Percentiles rank a stretch among this genome's conserved stretches.
These are phyloP conservation scores for Phenacoccus solenopsis DNA, from an alignment of 1,140 invertebrate genomes.

Conservation along the genomic window DNA sequence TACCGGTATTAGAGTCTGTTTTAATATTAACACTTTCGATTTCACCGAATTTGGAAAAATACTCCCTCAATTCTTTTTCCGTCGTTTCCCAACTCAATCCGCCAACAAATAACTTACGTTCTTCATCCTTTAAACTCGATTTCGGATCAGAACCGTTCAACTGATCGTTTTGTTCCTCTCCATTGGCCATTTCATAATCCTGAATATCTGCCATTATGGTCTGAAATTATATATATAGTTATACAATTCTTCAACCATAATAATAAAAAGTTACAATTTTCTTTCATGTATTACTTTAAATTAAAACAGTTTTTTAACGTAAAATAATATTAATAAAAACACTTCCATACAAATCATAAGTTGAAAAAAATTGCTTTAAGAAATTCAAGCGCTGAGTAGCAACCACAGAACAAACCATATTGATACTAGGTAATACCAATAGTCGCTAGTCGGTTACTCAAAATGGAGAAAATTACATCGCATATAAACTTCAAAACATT, in stretches of 20 bases:
- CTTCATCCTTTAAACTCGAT: constrained; percentile 7
- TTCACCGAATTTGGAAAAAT: constrained; percentile 78
- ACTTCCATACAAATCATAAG: too few relatives aligned
- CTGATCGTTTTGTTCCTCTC: background rate
- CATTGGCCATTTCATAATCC: constrained; percentile 9
- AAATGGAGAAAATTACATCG: too few relatives aligned
- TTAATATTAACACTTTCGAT: constrained; percentile 90
- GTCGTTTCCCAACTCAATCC: constrained; percentile 94
- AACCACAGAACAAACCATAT: too few relatives aligned
- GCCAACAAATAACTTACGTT: constrained; percentile 89
- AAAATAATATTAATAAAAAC: too few relatives aligned
- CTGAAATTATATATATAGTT: constrained; percentile 11
- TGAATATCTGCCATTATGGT: constrained; percentile 10
- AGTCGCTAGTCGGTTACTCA: too few relatives aligned
- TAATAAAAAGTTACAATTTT: too few relatives aligned
- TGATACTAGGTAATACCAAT: too few relatives aligned
- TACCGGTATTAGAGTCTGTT: constrained; percentile 77
- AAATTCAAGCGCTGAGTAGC: too few relatives aligned
- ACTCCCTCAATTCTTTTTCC: constrained; percentile 85
- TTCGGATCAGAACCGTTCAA: background rate
- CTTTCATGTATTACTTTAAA: too few relatives aligned
- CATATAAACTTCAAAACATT: too few relatives aligned
- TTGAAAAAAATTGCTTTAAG: too few relatives aligned
- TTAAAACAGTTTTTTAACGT: too few relatives aligned
- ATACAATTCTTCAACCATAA: constrained; percentile 11